Conservation (phyloP, 2,888 invertebrate species). For the Diploptera punctata region DNA sequence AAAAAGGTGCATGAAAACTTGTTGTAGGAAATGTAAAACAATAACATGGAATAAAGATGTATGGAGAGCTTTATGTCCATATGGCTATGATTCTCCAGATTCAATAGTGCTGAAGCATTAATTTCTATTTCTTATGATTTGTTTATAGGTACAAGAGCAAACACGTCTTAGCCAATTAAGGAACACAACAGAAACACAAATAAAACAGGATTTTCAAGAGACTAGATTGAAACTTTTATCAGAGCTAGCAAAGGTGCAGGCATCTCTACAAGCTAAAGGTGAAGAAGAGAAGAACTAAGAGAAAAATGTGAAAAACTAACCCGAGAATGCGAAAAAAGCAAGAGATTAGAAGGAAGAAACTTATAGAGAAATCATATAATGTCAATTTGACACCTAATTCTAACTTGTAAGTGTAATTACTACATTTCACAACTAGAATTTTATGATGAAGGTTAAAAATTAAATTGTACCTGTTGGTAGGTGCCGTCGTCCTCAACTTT, state of each 20-base stretch:
- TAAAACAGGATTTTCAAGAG: constrained; percentile 48
- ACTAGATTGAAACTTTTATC: constrained; percentile 47
- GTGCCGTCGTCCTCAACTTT: too few species aligned
- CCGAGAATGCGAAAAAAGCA: constrained; percentile 45
- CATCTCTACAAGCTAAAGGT: constrained; percentile 46
- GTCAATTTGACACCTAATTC: constrained; percentile 38
- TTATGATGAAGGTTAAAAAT: too few species aligned
- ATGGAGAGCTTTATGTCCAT: too few species aligned
- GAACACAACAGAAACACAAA: constrained; percentile 41
- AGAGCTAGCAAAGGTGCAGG: constrained; percentile 48
- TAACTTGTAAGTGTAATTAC: constrained; percentile 32
- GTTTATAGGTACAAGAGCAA: constrained; percentile 47
- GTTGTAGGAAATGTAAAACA: too few species aligned
- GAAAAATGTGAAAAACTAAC: constrained; percentile 46
- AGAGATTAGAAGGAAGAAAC: constrained; percentile 44
- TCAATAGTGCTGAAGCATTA: too few species aligned
- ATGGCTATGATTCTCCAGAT: too few species aligned
- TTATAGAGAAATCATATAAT: constrained; percentile 42
- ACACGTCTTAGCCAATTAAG: constrained; percentile 46
- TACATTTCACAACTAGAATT: too few species aligned
- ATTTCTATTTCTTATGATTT: too few species aligned
- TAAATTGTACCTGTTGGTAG: too few species aligned
- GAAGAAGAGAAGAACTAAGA: constrained; percentile 45
- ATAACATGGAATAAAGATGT: too few species aligned
- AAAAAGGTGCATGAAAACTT: too few species aligned